phyloP scores from a whole-genome alignment of 2,113 vertebrate genomes.

The Neolamprologus sp. region DNA sequence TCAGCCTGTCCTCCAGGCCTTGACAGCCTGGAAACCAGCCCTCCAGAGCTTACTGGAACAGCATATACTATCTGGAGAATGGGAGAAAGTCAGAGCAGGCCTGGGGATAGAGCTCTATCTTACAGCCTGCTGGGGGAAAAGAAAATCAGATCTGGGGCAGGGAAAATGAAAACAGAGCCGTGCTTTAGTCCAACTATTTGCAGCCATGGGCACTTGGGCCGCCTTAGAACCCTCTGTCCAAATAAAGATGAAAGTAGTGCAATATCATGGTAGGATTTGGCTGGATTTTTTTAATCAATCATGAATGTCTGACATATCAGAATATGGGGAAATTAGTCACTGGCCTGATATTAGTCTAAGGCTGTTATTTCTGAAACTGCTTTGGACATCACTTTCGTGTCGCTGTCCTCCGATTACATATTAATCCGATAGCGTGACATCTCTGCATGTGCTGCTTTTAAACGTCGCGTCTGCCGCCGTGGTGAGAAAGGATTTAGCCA shows the following conservation, averaged over 20 bases:
- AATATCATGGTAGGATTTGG: not conserved
- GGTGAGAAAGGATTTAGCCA: not conserved
- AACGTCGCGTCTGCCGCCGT: not conserved
- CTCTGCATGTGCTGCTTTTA: not conserved
- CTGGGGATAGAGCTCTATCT: conserved; percentile 54
- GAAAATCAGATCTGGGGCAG: conserved; percentile 59
- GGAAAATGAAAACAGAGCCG: conserved; percentile 35
- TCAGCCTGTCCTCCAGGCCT: conserved; percentile 50
- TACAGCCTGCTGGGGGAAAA: conserved; percentile 27
- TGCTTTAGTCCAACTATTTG: conserved; percentile 24
- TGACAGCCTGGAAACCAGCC: conserved; percentile 46
- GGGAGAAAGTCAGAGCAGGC: conserved; percentile 59
- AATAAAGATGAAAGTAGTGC: conserved; percentile 35
- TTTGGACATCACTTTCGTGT: not conserved
- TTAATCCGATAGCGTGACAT: not conserved
- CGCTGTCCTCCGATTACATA: not conserved
- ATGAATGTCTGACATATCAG: not conserved
- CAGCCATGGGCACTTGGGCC: conserved; percentile 22
- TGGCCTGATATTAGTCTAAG: not conserved
- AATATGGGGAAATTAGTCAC: not conserved
- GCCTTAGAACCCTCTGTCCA: conserved; percentile 16
- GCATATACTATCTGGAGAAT: conserved; percentile 39
- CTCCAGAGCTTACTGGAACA: conserved; percentile 34
- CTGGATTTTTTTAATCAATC: conserved; percentile 2
- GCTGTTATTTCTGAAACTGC: not conserved